phyloP scores from a whole-genome alignment of 2,888 invertebrate genomes.

The Drepana falcataria region DNA sequence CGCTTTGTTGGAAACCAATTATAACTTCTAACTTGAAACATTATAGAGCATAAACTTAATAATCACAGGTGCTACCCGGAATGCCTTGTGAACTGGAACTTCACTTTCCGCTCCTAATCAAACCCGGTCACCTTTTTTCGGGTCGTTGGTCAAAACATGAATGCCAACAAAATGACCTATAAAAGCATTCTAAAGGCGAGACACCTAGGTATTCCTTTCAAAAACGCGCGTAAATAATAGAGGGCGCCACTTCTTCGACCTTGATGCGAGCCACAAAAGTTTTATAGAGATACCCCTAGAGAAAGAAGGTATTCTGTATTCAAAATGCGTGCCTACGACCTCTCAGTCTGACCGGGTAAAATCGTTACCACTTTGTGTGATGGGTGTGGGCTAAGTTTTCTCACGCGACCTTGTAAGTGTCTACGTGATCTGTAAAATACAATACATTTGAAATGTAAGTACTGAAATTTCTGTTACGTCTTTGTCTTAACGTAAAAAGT shows the following conservation, averaged over 20 bases:
- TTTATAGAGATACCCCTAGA: constrained; percentile 15
- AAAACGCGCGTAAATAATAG: constrained; percentile 1
- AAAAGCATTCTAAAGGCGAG: background rate
- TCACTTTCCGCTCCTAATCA: background rate
- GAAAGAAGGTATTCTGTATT: constrained; percentile 41
- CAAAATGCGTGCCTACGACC: constrained; percentile 26
- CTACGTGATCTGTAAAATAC: background rate
- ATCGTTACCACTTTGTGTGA: constrained; percentile 21
- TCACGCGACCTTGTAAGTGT: constrained; percentile 5
- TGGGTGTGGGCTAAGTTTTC: constrained; percentile 12
- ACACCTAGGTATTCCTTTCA: too few relatives aligned
- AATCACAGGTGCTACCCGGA: too few relatives aligned
- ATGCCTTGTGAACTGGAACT: background rate
- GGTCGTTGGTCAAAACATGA: background rate
- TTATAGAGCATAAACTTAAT: too few relatives aligned
- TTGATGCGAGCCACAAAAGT: constrained; percentile 23
- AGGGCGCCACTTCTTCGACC: constrained; percentile 7
- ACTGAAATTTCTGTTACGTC: background rate
- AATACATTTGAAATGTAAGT: background rate
- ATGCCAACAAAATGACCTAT: background rate
- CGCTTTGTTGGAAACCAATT: too few relatives aligned
- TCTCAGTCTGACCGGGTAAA: constrained; percentile 33
- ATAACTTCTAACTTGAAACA: too few relatives aligned
- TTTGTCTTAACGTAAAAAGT: background rate
- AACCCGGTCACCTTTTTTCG: background rate